A percentile compares a stretch with the other conserved stretches of the same genome.
Evolutionary conservation across 2,888 invertebrate genomes (phyloP).

Genomic region (Oegoconia quadripuncta): DNA sequence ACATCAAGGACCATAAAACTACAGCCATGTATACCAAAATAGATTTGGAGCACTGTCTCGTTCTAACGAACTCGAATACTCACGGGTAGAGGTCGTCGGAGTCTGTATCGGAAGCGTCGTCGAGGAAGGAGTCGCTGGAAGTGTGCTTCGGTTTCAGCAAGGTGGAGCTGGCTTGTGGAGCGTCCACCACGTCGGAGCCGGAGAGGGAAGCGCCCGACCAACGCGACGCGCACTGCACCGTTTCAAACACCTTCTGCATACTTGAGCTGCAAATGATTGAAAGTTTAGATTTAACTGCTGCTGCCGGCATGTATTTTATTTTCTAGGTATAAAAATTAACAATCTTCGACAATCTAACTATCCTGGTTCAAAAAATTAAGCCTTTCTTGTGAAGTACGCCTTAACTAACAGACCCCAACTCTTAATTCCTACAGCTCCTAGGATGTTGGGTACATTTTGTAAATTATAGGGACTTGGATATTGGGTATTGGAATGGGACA

Average conservation of each 20-base stretch:
- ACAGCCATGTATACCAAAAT: no score
- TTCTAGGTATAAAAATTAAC: no score
- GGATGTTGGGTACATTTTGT: no score
- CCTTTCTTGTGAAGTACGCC: no score
- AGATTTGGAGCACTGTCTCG: not conserved
- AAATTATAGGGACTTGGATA: no score
- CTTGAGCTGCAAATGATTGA: conserved; percentile 81
- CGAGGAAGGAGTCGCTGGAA: conserved; percentile 75
- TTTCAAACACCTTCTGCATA: conserved; percentile 94
- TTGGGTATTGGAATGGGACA: no score
- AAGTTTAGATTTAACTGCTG: not conserved
- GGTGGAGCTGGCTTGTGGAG: conserved; percentile 59
- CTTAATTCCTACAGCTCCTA: no score
- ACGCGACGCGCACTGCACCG: conserved; percentile 89
- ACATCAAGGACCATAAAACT: no score
- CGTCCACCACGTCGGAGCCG: conserved; percentile 65
- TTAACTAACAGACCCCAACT: no score
- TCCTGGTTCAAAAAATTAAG: no score
- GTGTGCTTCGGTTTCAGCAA: conserved; percentile 78
- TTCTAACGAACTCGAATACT: conserved; percentile 43
- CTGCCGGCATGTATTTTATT: not conserved
- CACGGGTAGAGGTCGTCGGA: conserved; percentile 87
- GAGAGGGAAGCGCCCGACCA: conserved; percentile 64
- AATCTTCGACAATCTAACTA: no score
- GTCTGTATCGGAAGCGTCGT: conserved; percentile 80